A percentile compares a stretch with the other conserved stretches of the same genome.
phyloP scores from a whole-genome alignment of 2,888 invertebrate species.

The Cheilosia vulpina region DNA sequence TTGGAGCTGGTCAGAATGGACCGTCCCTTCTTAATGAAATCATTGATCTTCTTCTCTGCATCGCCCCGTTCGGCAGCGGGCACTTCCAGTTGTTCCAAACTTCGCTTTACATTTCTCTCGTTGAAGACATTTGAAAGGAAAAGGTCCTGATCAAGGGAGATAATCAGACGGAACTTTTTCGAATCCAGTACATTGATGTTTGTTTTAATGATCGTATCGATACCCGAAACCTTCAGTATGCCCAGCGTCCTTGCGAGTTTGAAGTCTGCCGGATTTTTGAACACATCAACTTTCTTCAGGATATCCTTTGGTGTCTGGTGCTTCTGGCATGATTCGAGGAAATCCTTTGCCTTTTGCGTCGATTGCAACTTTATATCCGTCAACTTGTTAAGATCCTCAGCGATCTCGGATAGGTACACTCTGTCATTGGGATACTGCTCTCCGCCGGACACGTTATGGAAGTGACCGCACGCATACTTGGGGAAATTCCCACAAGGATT shows the following conservation, averaged over 20 bases:
- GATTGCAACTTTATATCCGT: conserved; percentile 57
- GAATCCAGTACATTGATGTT: conserved; percentile 57
- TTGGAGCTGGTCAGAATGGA: conserved; percentile 46
- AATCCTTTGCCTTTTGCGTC: conserved; percentile 67
- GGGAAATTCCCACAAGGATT: conserved; percentile 64
- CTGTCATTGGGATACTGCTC: conserved; percentile 67
- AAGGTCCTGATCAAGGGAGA: conserved; percentile 54
- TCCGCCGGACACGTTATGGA: conserved; percentile 35
- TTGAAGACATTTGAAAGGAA: conserved; percentile 57
- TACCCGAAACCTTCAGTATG: conserved; percentile 62
- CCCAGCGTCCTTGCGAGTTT: conserved; percentile 57
- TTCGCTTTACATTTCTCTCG: conserved; percentile 35
- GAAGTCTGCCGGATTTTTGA: conserved; percentile 53
- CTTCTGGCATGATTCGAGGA: conserved; percentile 57
- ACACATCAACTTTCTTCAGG: conserved; percentile 60
- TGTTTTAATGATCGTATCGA: conserved; percentile 52
- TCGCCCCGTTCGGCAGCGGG: conserved; percentile 25
- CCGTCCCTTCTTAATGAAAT: conserved; percentile 54
- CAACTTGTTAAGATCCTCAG: conserved; percentile 44
- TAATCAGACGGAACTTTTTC: conserved; percentile 47
- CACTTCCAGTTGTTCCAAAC: conserved; percentile 49
- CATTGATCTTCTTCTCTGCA: conserved; percentile 54
- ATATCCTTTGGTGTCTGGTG: conserved; percentile 64
- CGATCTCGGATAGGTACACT: conserved; percentile 62
- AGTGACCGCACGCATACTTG: conserved; percentile 63